A percentile compares a stretch with the other conserved stretches of the same genome.
These are phyloP conservation scores for Aspidoscelis tigris DNA, from an alignment of 2,113 vertebrate genomes.

Conservation along the genomic window DNA sequence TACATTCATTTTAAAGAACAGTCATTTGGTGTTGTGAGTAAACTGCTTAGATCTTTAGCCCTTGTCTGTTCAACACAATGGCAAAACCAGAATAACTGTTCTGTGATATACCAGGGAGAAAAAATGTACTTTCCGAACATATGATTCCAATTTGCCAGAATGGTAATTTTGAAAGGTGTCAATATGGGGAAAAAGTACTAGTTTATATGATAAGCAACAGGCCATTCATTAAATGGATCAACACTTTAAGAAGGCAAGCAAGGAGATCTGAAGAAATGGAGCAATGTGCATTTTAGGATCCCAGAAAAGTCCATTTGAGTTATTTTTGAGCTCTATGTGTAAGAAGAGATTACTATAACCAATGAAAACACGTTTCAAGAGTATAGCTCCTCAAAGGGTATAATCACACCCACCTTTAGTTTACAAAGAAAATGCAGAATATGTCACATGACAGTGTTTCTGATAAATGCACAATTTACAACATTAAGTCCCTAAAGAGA, in stretches of 20 bases:
- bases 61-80: not conserved
- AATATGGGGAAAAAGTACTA: not conserved
- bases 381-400: not conserved
- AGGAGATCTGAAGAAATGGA: not conserved
- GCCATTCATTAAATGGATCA: not conserved
- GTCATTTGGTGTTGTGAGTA: not conserved
- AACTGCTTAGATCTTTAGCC: not conserved
- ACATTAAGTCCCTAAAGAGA: not conserved
- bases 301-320: not conserved
- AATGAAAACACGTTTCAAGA: not conserved
- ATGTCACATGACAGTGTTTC: not conserved
- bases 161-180: too few species aligned
- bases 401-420: not conserved
- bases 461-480: not conserved
- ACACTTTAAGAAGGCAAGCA: not conserved
- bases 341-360: too few species aligned
- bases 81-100: not conserved
- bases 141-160: not conserved
- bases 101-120: not conserved
- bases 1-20: not conserved
- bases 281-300: not conserved
- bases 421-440: not conserved
- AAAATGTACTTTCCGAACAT: not conserved
- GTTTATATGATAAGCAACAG: not conserved
- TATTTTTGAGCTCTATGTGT: not conserved